Evolutionary conservation across 2,797 vertebrate species (phyloP).

Genomic region (Hafferia zeledoni): DNA sequence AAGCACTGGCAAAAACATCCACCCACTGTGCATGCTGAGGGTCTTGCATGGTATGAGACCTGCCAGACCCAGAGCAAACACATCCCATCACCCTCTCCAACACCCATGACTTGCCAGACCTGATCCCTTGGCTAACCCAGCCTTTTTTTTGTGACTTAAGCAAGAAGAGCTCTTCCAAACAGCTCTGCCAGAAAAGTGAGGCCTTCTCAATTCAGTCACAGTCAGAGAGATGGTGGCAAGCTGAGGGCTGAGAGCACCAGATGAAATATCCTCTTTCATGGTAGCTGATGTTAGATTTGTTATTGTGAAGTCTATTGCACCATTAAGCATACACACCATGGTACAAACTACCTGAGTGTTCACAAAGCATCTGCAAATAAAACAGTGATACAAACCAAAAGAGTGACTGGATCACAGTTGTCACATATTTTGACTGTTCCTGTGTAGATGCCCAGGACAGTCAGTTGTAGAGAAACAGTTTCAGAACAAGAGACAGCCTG

Average conservation of each 20-base stretch:
- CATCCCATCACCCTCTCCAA: neutral
- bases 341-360: neutral
- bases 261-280: neutral
- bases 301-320: neutral
- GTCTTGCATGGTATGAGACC: neutral
- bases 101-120: neutral
- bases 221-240: neutral
- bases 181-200: neutral
- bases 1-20: neutral
- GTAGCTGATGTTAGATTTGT: neutral
- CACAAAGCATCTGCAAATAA: neutral
- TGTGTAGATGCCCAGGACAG: neutral
- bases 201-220: neutral
- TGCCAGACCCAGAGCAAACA: neutral
- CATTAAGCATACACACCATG: neutral
- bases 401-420: accelerated
- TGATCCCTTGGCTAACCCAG: neutral
- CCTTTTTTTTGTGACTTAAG: neutral
- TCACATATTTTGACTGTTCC: neutral
- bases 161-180: neutral
- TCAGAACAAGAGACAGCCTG: neutral
- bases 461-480: neutral
- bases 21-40: neutral
- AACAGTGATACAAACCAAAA: neutral
- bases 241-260: neutral